Percentiles rank a stretch among this genome's conserved stretches.
phyloP scores from a whole-genome alignment of 2,113 vertebrate species.

The Thymallus thymallus region DNA sequence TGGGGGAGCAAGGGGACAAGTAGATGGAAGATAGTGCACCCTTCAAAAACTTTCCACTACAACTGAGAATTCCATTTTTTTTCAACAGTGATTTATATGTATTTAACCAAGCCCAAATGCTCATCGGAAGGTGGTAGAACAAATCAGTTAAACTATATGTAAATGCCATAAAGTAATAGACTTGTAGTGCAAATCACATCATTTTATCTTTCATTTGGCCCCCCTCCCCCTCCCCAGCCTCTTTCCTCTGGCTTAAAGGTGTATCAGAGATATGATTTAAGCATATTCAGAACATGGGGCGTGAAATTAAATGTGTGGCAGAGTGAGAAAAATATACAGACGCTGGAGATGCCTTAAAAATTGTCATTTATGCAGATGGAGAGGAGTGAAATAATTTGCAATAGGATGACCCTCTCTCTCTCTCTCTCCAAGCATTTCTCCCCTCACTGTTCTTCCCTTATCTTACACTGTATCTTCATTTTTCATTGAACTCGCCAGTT shows the following conservation, averaged over 20 bases:
- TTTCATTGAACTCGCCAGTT: conserved; percentile 99
- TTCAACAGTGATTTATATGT: conserved; percentile 99
- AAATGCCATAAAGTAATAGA: conserved; percentile 99
- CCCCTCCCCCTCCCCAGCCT: conserved; percentile 79
- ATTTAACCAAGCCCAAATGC: conserved; percentile 98
- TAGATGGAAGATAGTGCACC: conserved; percentile 74
- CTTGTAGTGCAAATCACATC: conserved; percentile 99
- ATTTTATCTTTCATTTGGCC: conserved; percentile 99
- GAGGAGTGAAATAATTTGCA: conserved; percentile 99
- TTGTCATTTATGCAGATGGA: conserved; percentile 99
- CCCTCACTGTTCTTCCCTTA: conserved; percentile 99
- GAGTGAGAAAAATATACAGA: conserved; percentile 99
- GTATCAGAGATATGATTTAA: conserved; percentile 99
- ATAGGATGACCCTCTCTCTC: conserved; percentile 95
- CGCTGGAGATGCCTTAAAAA: conserved; percentile 99
- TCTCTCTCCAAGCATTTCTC: conserved; percentile 93
- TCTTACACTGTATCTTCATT: conserved; percentile 99
- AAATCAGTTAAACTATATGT: conserved; percentile 99
- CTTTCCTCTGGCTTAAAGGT: conserved; percentile 98
- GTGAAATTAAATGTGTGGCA: conserved; percentile 99
- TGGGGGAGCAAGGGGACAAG: conserved; percentile 49
- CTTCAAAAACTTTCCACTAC: conserved; percentile 92
- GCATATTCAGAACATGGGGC: conserved; percentile 99
- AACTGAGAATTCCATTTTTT: conserved; percentile 93
- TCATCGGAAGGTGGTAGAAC: conserved; percentile 82